Conservation (phyloP, 1,140 invertebrate genomes). For the Achatina immaculata region DNA sequence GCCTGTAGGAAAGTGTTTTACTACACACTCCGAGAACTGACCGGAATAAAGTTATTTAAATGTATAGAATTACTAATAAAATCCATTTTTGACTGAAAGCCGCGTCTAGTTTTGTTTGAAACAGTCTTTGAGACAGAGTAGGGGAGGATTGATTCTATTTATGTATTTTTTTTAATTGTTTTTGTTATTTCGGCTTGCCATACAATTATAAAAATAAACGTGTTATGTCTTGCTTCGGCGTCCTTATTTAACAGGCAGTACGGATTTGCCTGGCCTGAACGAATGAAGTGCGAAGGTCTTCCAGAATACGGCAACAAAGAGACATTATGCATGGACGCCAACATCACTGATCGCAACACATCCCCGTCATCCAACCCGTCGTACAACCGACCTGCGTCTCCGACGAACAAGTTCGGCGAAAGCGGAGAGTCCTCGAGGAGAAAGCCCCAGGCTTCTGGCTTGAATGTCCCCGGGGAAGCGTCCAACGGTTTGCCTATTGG, state of each 20-base stretch:
- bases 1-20: too few species aligned
- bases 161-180: too few species aligned
- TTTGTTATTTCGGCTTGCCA: too few species aligned
- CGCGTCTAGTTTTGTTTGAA: too few species aligned
- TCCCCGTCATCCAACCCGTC: constrained; percentile 73
- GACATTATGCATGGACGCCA: constrained; percentile 89
- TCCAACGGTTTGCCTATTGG: not conserved
- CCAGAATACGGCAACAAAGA: constrained; percentile 85
- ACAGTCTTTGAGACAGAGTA: too few species aligned
- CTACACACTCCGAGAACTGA: too few species aligned
- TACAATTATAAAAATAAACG: too few species aligned
- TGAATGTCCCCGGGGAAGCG: not conserved
- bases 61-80: too few species aligned
- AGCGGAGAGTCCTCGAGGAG: not conserved
- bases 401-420: constrained; percentile 73
- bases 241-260: constrained; percentile 84
- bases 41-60: too few species aligned
- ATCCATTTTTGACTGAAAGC: too few species aligned
- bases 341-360: constrained; percentile 77
- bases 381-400: constrained; percentile 59
- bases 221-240: too few species aligned
- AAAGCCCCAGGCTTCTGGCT: not conserved
- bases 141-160: too few species aligned
- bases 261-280: constrained; percentile 96
- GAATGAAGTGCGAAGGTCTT: constrained; percentile 92